Percentiles rank a stretch among this genome's conserved stretches.
These are phyloP conservation scores for Cisticola juncidis DNA, from an alignment of 2,113 vertebrate species.

Conservation along the genomic window DNA sequence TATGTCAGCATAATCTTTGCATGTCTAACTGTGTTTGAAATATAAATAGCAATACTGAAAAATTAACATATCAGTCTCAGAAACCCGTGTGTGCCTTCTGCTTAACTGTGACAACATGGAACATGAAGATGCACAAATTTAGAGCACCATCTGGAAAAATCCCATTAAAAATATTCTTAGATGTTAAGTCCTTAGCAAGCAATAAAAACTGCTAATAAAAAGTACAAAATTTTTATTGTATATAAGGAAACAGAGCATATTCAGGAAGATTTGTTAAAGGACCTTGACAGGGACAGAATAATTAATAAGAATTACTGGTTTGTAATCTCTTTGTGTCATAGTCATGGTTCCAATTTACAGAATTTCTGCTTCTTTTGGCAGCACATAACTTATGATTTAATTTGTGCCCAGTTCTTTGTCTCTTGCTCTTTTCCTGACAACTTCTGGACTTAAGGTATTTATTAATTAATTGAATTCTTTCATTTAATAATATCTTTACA, in stretches of 20 bases:
- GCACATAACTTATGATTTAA: neutral
- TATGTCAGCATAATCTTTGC: neutral
- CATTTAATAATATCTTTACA: neutral
- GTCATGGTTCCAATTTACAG: neutral
- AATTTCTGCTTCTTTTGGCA: neutral
- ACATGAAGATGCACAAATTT: neutral
- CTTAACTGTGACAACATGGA: neutral
- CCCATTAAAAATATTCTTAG: neutral
- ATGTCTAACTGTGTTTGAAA: neutral
- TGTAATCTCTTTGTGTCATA: neutral
- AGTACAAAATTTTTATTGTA: neutral
- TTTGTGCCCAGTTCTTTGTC: neutral
- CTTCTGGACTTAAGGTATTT: neutral
- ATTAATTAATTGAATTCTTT: neutral
- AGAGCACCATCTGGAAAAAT: conserved; percentile 9
- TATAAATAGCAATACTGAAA: neutral
- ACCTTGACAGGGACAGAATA: neutral
- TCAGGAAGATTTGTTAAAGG: neutral
- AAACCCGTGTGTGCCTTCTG: neutral
- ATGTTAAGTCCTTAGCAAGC: neutral
- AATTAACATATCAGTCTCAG: neutral
- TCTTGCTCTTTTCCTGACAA: neutral
- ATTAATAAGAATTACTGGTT: neutral
- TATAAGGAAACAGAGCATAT: neutral
- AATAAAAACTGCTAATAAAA: conserved; percentile 12